phyloP scores from a whole-genome alignment of 2,888 invertebrate species.

The Listrodromus nycthemerus region DNA sequence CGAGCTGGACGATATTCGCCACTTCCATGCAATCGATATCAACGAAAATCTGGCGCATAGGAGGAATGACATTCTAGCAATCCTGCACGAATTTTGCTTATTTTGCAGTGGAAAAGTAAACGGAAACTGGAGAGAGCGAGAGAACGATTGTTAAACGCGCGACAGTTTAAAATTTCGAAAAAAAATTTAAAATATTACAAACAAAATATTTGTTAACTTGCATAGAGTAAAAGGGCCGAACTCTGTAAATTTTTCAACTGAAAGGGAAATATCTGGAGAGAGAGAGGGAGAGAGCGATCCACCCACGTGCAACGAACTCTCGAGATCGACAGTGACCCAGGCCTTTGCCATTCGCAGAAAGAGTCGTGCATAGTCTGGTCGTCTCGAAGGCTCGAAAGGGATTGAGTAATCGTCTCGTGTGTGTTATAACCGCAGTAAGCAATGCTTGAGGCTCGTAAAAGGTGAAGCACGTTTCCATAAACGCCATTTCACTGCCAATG shows the following conservation, averaged over 20 bases:
- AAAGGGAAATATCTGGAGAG: background rate
- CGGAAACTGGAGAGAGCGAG: no score
- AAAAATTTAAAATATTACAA: no score
- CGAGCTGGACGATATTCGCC: background rate
- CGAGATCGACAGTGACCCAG: slow-evolving; percentile 63
- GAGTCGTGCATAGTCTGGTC: slow-evolving; percentile 52
- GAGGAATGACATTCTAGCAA: background rate
- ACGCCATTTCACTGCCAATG: slow-evolving; percentile 81
- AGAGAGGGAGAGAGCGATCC: slow-evolving; percentile 45
- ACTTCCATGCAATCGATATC: no score
- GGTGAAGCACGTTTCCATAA: slow-evolving; percentile 80
- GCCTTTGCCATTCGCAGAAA: slow-evolving; percentile 63
- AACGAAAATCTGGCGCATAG: background rate
- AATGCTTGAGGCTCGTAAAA: slow-evolving; percentile 75
- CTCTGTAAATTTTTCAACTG: no score
- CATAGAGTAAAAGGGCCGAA: no score
- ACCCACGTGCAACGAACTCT: slow-evolving; percentile 60
- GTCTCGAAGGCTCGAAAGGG: slow-evolving; percentile 71
- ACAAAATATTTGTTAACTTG: no score
- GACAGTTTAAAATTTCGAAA: no score
- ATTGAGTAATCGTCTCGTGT: slow-evolving; percentile 78
- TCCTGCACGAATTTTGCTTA: background rate
- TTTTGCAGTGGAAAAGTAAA: no score
- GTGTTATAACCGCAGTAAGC: slow-evolving; percentile 59
- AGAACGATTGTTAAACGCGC: no score